Percentiles rank a stretch among this genome's conserved stretches.
phyloP scores from a whole-genome alignment of 2,888 invertebrate species.

The Pachymerium ferrugineum region DNA sequence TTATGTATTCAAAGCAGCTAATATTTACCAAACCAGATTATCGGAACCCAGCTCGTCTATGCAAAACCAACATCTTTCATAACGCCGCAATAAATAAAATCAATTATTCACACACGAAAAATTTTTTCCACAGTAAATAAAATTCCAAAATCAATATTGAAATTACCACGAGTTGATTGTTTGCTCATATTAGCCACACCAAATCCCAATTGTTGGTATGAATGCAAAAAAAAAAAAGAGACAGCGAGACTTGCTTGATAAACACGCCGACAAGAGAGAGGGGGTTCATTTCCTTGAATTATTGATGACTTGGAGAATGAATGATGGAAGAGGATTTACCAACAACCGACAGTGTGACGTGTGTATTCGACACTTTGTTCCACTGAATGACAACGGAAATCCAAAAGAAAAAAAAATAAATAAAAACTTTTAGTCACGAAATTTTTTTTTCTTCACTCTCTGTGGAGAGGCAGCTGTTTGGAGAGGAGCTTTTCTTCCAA shows the following conservation, averaged over 20 bases:
- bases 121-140: no score
- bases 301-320: neutral
- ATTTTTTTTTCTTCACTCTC: no score
- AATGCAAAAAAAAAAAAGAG: neutral
- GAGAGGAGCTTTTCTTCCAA: no score
- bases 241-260: neutral
- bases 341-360: conserved; percentile 9
- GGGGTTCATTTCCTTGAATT: neutral
- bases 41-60: no score
- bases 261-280: neutral
- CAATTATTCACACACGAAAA: no score
- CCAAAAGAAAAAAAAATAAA: neutral
- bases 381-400: neutral
- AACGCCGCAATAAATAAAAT: no score
- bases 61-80: no score
- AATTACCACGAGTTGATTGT: no score
- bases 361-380: neutral
- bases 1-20: no score
- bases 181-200: neutral
- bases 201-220: neutral
- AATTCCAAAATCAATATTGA: no score
- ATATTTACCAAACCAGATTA: no score
- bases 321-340: conserved; percentile 3
- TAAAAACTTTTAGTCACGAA: neutral
- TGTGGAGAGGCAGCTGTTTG: no score